These are phyloP conservation scores for Gortyna flavago DNA, from an alignment of 2,888 invertebrate species.

Conservation along the genomic window DNA sequence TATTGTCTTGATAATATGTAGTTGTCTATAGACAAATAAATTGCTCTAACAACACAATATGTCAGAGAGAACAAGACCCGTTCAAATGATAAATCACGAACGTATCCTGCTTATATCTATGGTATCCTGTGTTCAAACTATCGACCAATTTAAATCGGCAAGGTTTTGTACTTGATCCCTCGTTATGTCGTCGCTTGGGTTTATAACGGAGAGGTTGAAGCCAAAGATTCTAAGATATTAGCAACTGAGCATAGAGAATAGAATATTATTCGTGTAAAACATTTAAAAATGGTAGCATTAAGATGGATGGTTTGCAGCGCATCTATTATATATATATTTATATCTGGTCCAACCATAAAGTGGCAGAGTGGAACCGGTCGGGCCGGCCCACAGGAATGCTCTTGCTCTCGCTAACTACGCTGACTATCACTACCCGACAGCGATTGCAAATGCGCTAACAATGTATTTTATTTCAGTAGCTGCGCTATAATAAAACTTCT, in stretches of 20 bases:
- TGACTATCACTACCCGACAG: slow-evolving; percentile 75
- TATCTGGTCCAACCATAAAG: slow-evolving; percentile 88
- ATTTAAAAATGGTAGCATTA: slow-evolving; percentile 80
- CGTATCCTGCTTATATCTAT: slow-evolving; percentile 59
- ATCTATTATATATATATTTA: too few species aligned
- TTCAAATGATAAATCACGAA: slow-evolving; percentile 71
- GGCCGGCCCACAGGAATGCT: slow-evolving; percentile 84
- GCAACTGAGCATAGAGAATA: slow-evolving; percentile 5
- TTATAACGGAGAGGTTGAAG: slow-evolving; percentile 19
- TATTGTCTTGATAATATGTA: slow-evolving; percentile 77
- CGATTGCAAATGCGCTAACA: slow-evolving; percentile 82
- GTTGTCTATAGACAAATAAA: slow-evolving; percentile 72
- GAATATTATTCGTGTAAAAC: slow-evolving; percentile 55
- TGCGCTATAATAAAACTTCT: slow-evolving; percentile 69
- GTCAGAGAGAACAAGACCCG: slow-evolving; percentile 72
- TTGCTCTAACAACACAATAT: slow-evolving; percentile 72
- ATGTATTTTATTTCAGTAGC: slow-evolving; percentile 80
- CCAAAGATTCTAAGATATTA: slow-evolving; percentile 25
- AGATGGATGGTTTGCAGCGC: slow-evolving; percentile 86
- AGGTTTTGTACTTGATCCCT: slow-evolving; percentile 55
- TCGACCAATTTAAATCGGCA: slow-evolving; percentile 64
- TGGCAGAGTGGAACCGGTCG: slow-evolving; percentile 86
- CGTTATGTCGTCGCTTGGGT: slow-evolving; percentile 33
- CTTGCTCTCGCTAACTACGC: slow-evolving; percentile 83
- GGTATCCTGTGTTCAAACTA: slow-evolving; percentile 64